Evolutionary conservation across 2,113 vertebrate genomes (phyloP).

Genomic region (Dendropsophus ebraccatus): DNA sequence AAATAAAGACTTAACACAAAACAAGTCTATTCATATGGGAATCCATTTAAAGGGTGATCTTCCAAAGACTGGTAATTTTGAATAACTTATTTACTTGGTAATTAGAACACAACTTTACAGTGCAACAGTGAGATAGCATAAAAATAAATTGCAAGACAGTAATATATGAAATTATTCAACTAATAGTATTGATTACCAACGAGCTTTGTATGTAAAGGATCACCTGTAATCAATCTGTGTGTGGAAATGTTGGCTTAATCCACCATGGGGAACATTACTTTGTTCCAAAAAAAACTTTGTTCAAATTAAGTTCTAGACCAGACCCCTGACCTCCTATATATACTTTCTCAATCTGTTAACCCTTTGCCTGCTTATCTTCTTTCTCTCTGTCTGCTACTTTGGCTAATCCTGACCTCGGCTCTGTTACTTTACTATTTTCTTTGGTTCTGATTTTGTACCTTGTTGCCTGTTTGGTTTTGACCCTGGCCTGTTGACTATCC

Average conservation of each 20-base stretch:
- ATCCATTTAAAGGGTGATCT: constrained; percentile 40
- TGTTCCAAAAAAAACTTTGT: no score
- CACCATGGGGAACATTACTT: not conserved
- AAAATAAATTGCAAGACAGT: not conserved
- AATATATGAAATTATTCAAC: not conserved
- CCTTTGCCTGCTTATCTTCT: no score
- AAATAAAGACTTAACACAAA: constrained; percentile 55
- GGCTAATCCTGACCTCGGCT: no score
- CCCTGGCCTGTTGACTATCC: no score
- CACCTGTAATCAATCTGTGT: not conserved
- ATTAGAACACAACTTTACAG: constrained; percentile 20
- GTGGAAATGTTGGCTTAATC: not conserved
- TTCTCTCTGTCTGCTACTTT: no score
- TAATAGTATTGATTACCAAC: not conserved
- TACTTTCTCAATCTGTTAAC: no score
- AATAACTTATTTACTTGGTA: constrained; percentile 22
- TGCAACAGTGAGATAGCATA: not conserved
- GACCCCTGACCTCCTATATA: no score
- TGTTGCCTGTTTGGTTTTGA: no score
- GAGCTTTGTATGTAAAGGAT: not conserved
- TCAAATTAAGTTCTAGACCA: no score
- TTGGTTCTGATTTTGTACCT: no score
- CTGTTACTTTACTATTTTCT: no score
- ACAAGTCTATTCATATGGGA: constrained; percentile 46
- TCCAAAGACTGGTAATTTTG: not conserved